These are phyloP conservation scores for Cantharis nigra DNA, from an alignment of 2,888 invertebrate species.

Conservation along the genomic window DNA sequence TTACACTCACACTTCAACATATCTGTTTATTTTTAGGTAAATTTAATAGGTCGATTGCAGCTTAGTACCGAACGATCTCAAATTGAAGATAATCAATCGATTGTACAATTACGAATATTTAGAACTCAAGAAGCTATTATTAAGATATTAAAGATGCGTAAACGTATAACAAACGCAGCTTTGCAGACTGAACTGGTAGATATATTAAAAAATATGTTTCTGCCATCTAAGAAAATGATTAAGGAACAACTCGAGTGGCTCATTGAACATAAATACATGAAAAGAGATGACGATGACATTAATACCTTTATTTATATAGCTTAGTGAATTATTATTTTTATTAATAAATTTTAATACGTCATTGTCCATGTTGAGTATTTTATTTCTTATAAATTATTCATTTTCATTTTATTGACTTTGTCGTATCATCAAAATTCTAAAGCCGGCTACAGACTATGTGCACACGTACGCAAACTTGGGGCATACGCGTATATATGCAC, in stretches of 20 bases:
- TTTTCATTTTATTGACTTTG: too few species aligned
- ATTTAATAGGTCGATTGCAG: slow-evolving; percentile 94
- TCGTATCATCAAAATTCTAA: too few species aligned
- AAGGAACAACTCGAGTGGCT: slow-evolving; percentile 99
- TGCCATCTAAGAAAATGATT: slow-evolving; percentile 98
- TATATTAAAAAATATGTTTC: slow-evolving; percentile 98
- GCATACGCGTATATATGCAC: too few species aligned
- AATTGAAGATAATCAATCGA: slow-evolving; percentile 98
- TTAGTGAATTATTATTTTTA: slow-evolving; percentile 54
- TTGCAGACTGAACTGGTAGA: slow-evolving; percentile 97
- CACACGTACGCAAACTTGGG: too few species aligned
- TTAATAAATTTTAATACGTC: slow-evolving; percentile 22
- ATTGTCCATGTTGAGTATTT: background rate
- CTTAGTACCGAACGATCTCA: slow-evolving; percentile 93
- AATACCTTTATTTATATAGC: slow-evolving; percentile 98
- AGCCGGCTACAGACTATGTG: too few species aligned
- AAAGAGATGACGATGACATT: slow-evolving; percentile 94
- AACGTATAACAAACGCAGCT: slow-evolving; percentile 90
- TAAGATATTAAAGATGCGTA: slow-evolving; percentile 98
- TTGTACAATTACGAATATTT: slow-evolving; percentile 93
- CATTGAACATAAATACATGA: slow-evolving; percentile 98
- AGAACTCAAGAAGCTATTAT: slow-evolving; percentile 97
- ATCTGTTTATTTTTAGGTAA: slow-evolving; percentile 62
- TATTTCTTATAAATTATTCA: background rate
- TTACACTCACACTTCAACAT: background rate